phyloP scores from a whole-genome alignment of 2,797 vertebrate species.

The Cynopterus sphinx region DNA sequence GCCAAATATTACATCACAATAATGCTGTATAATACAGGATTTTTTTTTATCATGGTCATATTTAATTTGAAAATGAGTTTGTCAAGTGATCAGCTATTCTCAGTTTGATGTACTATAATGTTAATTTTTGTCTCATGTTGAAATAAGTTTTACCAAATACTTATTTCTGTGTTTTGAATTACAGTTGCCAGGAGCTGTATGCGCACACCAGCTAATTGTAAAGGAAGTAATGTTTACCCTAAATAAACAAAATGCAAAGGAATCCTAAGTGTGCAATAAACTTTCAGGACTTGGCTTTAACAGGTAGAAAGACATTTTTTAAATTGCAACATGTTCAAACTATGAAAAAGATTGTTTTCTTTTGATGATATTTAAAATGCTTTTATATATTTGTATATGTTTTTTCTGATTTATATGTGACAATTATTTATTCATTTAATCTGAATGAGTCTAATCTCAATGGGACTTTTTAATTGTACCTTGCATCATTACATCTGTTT shows the following conservation, averaged over 20 bases:
- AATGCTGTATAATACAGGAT: not conserved
- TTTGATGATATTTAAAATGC: not conserved
- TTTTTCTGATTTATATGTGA: not conserved
- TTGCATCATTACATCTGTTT: not conserved
- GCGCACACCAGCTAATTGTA: not conserved
- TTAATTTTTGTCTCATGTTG: not conserved
- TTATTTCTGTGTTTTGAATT: not conserved
- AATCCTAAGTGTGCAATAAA: not conserved
- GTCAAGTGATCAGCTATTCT: not conserved
- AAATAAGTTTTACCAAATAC: not conserved
- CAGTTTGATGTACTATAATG: not conserved
- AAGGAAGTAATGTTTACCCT: not conserved
- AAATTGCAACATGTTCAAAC: not conserved
- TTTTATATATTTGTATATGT: not conserved
- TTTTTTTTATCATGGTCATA: not conserved
- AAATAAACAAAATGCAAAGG: not conserved
- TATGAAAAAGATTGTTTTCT: not conserved
- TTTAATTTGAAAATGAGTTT: constrained; percentile 27
- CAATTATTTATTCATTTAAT: not conserved
- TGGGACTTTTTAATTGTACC: not conserved
- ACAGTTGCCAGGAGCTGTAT: not conserved
- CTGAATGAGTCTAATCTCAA: not conserved
- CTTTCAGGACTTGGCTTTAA: not conserved
- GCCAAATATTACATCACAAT: not conserved
- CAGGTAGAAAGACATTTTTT: not conserved